Evolutionary conservation across 2,888 invertebrate genomes (phyloP), one percentile per base, ranked within the genome.

Genomic region (Leptinotarsa haldemani): DNA sequence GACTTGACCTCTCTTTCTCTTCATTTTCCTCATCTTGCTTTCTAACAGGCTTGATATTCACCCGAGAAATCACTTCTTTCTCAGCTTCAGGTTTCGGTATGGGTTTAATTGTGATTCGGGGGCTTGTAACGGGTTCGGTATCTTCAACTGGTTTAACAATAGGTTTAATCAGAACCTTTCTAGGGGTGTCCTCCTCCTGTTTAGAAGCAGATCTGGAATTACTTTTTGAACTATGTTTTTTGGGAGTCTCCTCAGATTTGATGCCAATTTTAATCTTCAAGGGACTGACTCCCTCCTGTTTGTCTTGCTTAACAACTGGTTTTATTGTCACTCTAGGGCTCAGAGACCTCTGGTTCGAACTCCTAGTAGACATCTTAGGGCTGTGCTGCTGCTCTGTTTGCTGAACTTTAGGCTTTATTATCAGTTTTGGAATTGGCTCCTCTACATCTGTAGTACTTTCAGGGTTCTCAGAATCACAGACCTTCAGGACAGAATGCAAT

Each of bases 41-140:
- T 50, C 86, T 80, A 71, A 91, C 87, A 3, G 90, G 90, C 86
- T 91, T 91, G 74, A 91, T 91, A 77, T 86, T 88, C 56, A 88
- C 82, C 61, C 61, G 71, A 9, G 74, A 71, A 63, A 69, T 69
- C 7, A 18, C 13, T 15, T 75, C 75, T 48, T 80, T 76, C 66
- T 81, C 78, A 0, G 25, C 47, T 15, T 85, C 79, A 65, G 90
- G 90, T 86, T 90, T 90, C 83, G 89, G 83, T 83, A 90, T 89
- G 83, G 90, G 90, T 86, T 90, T 90, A 77, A 90, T 90, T 84
- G 89, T 90, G 84, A 90, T 87, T 86, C 90, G 90, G 83, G 90
- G 90, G 74, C 82, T 84, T 56, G 79, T 81, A 4, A 77, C 74
- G 58, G 79, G 72, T 64, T 79, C 80, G 16, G 65, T 67, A 52